Evolutionary conservation across 2,797 vertebrate genomes (phyloP), one percentile per base, ranked within the genome.

Genomic region (Scolopax rusticola): DNA sequence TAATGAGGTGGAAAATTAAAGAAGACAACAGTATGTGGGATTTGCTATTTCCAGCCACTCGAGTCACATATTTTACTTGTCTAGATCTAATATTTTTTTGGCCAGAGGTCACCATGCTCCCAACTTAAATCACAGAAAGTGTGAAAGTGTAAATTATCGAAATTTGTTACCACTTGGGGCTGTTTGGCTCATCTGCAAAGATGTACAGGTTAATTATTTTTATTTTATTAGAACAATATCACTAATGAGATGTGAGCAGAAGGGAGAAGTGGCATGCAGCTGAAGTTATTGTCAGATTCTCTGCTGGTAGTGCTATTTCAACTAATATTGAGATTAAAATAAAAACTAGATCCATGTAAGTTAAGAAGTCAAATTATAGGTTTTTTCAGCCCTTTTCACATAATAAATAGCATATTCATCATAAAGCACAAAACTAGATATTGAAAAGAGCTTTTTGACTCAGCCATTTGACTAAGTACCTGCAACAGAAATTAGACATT

Each of bases 1-100:
- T 97, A 97, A 98, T 96, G 96, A 97, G 59, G 95, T 95, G 67
- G 96, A 97, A 98, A 98, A 97, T 97, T 97, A 92, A 97, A 97
- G 97, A 95, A 88, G 95, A 97, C 94, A 96, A 95, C 47, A 95
- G 65, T 91, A 87, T 82, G 54, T 82, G 81, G 47, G 28, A 81
- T 69, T 97, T 95, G 63, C 24, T 89, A 63, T 97, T 97, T 96
- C 71, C 57, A 95, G 3, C 32, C 15, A 56, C 33, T 90, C 59
- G 51, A 92, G 59, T 85, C 76, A 61, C 76, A 90, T 79, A 65
- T 81, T 95, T 93, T 50, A 84, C 41, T 53, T 75, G 51, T 90
- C 65, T 87, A 63, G 48, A 65, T 75, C 48, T 54, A 69, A 91
- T 71, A 78, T 86, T 50, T 80, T 88, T 48, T 83, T 96, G 56